Conservation (phyloP, 2,888 invertebrate genomes). For the Branchellion lobata region DNA sequence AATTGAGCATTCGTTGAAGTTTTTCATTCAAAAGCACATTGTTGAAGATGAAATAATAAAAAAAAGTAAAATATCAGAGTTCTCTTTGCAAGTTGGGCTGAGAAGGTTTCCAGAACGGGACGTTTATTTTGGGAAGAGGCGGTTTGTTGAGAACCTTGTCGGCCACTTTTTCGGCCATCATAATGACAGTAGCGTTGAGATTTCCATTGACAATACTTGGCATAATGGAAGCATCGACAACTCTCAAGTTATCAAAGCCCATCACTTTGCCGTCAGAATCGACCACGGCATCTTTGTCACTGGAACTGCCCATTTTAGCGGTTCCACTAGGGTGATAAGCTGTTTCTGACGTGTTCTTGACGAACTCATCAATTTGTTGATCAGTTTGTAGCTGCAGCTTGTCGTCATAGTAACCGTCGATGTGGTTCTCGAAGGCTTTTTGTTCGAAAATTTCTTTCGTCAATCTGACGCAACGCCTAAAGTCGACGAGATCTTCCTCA, state of each 20-base stretch:
- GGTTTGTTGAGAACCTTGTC: constrained; percentile 63
- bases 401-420: constrained; percentile 51
- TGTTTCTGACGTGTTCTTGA: constrained; percentile 62
- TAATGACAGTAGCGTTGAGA: constrained; percentile 67
- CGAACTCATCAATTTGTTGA: constrained; percentile 60
- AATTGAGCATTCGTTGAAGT: too few relatives aligned
- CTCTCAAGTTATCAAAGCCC: constrained; percentile 70
- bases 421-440: constrained; percentile 59
- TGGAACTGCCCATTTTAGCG: constrained; percentile 70
- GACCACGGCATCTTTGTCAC: constrained; percentile 68
- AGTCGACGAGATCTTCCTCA: constrained; percentile 65
- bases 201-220: constrained; percentile 77
- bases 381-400: constrained; percentile 55
- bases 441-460: constrained; percentile 60
- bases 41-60: too few relatives aligned
- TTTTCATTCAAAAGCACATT: too few relatives aligned
- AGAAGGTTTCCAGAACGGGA: constrained; percentile 57
- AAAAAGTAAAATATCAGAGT: too few relatives aligned
- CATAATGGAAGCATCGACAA: constrained; percentile 79
- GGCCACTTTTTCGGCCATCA: constrained; percentile 65
- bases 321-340: constrained; percentile 81
- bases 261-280: constrained; percentile 65
- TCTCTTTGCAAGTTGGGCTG: not conserved
- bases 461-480: constrained; percentile 56
- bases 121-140: constrained; percentile 56